Base-by-base conservation (phyloP, 2,888 invertebrate species). In the Platycheirus rosarum region DNA sequence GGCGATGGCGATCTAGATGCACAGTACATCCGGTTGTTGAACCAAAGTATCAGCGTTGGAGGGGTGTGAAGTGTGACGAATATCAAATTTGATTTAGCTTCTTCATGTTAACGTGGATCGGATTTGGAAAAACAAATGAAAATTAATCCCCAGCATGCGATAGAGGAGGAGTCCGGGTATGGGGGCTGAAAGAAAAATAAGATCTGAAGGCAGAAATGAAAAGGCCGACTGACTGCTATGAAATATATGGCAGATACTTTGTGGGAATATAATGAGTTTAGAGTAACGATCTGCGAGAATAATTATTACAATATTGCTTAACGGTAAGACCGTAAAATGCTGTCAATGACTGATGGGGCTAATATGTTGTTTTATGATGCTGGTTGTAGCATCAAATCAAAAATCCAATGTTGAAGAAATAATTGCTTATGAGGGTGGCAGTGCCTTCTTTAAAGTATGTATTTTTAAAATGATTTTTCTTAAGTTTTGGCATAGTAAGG, bases 11-110 rank as follows among this genome's bases (percentile, higher is more conserved):
- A 16, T 57, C 69, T 53, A 48, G 70, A 75, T 65, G 62, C 71
- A 53, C 6, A 7, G 8, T 42, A 35, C 76, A 82, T 82, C 80
- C 80, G 80, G 80, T 82, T 82, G 66, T 82, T 82, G 80, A 82
- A 82, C 80, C 70, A 69, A 71, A 32, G 29, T 32, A 8, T 71
- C 55, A 65, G 55, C 77, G 70, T 65, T 70, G n/a, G 20, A 48
- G 51, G 51, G 76, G 66, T 35, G 53, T 20, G 53, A 35, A 53
- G 65, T 60, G 66, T 62, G 55, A 62, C 46, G 55, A 76, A 69
- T 75, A 75, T 75, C 65, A 75, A 80, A 80, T 70, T 80, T 75
- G 74, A 74, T 75, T 70, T 65, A 66, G 23, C 66, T 51, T 16
- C 40, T 48, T 8, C 29, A 35, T 75, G 66, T 60, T 46, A 75